These are phyloP conservation scores for Cebidichthys violaceus DNA, from an alignment of 2,113 vertebrate species.

Conservation along the genomic window DNA sequence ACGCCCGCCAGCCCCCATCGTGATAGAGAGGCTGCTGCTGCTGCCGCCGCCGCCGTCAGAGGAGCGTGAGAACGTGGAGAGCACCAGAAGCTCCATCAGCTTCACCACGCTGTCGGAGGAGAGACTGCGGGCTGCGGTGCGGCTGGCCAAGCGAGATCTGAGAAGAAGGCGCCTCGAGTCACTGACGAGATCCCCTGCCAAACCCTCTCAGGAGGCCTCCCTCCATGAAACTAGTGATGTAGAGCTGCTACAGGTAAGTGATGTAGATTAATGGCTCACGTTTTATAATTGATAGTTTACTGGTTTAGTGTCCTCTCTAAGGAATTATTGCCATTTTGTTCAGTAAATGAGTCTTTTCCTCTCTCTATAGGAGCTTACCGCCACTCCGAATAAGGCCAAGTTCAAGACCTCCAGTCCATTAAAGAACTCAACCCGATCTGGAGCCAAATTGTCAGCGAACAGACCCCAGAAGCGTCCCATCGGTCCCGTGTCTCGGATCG, in stretches of 20 bases:
- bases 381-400: slow-evolving; percentile 31
- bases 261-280: neutral
- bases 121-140: slow-evolving; percentile 87
- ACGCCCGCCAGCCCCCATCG: slow-evolving; percentile 85
- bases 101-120: slow-evolving; percentile 93
- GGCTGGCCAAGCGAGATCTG: slow-evolving; percentile 90
- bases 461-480: slow-evolving; percentile 56
- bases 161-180: slow-evolving; percentile 81
- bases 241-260: slow-evolving; percentile 56
- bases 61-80: slow-evolving; percentile 55
- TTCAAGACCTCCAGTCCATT: slow-evolving; percentile 62
- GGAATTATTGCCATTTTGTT: neutral
- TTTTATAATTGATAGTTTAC: neutral
- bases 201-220: slow-evolving; percentile 36
- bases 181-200: slow-evolving; percentile 36
- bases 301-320: neutral
- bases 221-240: slow-evolving; percentile 49
- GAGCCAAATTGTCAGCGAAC: slow-evolving; percentile 72
- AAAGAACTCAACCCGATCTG: slow-evolving; percentile 62
- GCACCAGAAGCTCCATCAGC: slow-evolving; percentile 76
- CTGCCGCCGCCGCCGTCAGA: neutral
- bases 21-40: slow-evolving; percentile 91
- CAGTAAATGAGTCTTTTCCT: neutral
- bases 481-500: slow-evolving; percentile 10
- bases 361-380: slow-evolving; percentile 46